Evolutionary conservation across 2,113 vertebrate species (phyloP).

Genomic region (Etheostoma cragini): DNA sequence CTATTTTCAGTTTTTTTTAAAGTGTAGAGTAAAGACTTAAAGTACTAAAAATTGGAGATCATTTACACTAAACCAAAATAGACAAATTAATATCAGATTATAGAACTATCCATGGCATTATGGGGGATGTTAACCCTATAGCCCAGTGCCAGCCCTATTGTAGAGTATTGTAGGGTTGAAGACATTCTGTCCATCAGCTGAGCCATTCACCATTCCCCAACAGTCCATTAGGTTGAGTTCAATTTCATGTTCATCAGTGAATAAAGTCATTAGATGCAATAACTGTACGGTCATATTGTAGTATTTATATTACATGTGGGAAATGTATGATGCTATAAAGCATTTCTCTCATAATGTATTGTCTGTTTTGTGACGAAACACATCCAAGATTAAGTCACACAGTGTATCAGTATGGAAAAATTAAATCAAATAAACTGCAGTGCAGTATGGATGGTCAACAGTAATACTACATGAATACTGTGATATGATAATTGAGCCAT

Average conservation of each 20-base stretch:
- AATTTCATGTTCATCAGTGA: not conserved
- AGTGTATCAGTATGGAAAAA: not conserved
- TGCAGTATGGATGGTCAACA: not conserved
- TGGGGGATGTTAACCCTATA: not conserved
- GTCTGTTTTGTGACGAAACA: not conserved
- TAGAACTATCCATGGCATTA: not conserved
- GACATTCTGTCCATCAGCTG: not conserved
- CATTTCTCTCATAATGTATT: not conserved
- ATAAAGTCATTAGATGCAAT: not conserved
- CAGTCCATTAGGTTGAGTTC: not conserved
- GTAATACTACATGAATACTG: not conserved
- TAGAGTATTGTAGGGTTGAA: not conserved
- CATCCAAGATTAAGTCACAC: not conserved
- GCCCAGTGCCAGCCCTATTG: too few relatives aligned
- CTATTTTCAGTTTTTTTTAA: not conserved
- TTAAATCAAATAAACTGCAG: not conserved
- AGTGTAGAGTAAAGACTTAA: not conserved
- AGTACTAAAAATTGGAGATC: not conserved
- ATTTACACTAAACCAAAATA: not conserved
- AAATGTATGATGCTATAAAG: not conserved
- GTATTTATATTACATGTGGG: not conserved
- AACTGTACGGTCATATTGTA: not conserved
- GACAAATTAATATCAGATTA: not conserved
- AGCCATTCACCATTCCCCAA: not conserved
- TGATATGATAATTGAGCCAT: constrained; percentile 16